A percentile compares a stretch with the other conserved stretches of the same genome.
phyloP scores from a whole-genome alignment of 2,888 invertebrate species.

The Geophilus truncorum region DNA sequence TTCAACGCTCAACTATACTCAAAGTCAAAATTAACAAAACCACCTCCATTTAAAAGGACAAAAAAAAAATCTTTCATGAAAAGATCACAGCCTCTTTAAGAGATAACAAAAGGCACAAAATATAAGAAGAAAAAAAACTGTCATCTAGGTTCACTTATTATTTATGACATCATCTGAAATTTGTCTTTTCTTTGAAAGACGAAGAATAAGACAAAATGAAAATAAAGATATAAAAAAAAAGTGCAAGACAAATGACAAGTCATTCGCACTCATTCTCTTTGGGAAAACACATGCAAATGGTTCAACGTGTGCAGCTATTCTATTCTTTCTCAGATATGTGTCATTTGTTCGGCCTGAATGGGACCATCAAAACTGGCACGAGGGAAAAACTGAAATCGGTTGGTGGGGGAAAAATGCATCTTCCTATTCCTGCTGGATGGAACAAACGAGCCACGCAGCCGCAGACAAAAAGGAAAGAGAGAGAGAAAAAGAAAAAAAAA shows the following conservation, averaged over 20 bases:
- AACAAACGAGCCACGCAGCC: conserved; percentile 17
- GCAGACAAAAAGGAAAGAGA: background rate
- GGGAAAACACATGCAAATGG: conserved; percentile 25
- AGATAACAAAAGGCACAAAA: background rate
- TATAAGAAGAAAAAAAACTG: background rate
- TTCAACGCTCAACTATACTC: background rate
- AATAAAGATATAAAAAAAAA: conserved; percentile 16
- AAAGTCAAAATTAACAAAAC: background rate
- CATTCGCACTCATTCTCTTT: conserved; percentile 18
- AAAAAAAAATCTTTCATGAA: background rate
- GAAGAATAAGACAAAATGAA: background rate
- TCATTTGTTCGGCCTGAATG: conserved; percentile 14
- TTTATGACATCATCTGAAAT: background rate
- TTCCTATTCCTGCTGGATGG: conserved; percentile 2
- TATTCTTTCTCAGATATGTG: conserved; percentile 4
- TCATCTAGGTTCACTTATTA: background rate
- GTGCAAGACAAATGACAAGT: conserved; percentile 1
- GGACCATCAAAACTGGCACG: conserved; percentile 23
- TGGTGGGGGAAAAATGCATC: conserved; percentile 25
- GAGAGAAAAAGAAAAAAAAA: background rate
- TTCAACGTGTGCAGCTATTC: conserved; percentile 1
- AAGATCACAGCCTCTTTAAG: background rate
- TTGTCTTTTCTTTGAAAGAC: background rate
- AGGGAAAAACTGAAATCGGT: conserved; percentile 25
- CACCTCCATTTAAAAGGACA: background rate